Base-by-base conservation (phyloP, 2,797 vertebrate species). In the Dipus sagitta region DNA sequence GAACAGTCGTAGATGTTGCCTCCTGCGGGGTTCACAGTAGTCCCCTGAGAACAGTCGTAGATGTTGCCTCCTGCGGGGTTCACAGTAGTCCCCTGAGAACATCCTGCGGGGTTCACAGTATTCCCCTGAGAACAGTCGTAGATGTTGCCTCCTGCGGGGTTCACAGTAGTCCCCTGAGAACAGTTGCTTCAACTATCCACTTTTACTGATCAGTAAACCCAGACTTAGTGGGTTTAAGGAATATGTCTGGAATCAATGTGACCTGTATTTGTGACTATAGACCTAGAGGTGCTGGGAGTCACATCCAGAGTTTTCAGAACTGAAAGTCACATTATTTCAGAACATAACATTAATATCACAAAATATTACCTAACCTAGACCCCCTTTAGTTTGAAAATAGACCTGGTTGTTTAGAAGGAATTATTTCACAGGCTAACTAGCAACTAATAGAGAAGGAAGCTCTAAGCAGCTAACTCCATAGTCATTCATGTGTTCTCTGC, bases 301-400 rank as follows among this genome's bases (percentile, higher is more conserved):
- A 64, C 2, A 21, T 47, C 6, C 47, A 70, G 23, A 67, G 38
- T 91, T 70, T 60, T 62, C 12, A 65, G 32, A 72, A 74, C 21
- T 34, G 6, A 65, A 81, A 92, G 30, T 47, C 32, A 82, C 58
- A 70, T 82, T 38, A n/a, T 81, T 79, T 87, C 47, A 18, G 1
- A 68, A 3, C 54, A 71, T 89, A 74, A 32, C 8, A 2, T 11
- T 1, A 47, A 47, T 47, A 47, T 47, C 47, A 47, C 47, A 47
- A 7, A 47, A 47, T 47, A 11, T 60, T 78, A 34, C 42, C 81
- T 84, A 77, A 52, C 58, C 32, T 68, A 60, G 26, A 76, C 82
- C 12, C 28, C 11, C 26, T 76, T 87, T 67, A 82, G 65, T 70
- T 74, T 71, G 75, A 90, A 79, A 88, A 28, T 68, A 90, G 70